These are phyloP conservation scores for Pimpla rufipes DNA, from an alignment of 2,888 invertebrate genomes.

Conservation along the genomic window DNA sequence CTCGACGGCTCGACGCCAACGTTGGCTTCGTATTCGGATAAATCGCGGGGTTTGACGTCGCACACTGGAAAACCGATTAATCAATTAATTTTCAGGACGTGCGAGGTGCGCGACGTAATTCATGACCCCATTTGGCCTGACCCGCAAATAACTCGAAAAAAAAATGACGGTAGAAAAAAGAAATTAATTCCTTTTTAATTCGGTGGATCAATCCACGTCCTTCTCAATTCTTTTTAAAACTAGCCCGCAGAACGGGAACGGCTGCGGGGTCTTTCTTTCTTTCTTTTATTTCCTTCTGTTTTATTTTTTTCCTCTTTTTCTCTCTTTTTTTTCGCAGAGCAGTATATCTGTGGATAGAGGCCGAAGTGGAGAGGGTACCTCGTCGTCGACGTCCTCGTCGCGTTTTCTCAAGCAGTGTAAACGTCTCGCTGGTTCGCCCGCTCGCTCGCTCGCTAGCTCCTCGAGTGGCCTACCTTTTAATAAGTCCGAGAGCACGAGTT, in stretches of 20 bases:
- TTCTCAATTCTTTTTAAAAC: slow-evolving; percentile 43
- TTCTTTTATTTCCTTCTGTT: neutral
- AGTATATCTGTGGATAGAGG: slow-evolving; percentile 20
- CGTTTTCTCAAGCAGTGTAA: slow-evolving; percentile 64
- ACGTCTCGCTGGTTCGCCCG: slow-evolving; percentile 56
- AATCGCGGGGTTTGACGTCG: slow-evolving; percentile 1
- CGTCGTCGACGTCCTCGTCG: slow-evolving; percentile 61
- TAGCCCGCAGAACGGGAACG: slow-evolving; percentile 10
- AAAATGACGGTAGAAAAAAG: neutral
- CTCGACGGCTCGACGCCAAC: slow-evolving; percentile 1
- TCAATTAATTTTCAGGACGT: slow-evolving; percentile 45
- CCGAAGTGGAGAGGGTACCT: slow-evolving; percentile 16
- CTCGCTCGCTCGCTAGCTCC: slow-evolving; percentile 21
- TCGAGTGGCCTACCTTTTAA: slow-evolving; percentile 60
- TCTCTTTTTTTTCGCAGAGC: slow-evolving; percentile 4
- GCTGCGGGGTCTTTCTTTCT: neutral
- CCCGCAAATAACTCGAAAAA: slow-evolving; percentile 38
- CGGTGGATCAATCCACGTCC: slow-evolving; percentile 46
- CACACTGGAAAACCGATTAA: slow-evolving; percentile 19
- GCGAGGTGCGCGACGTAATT: slow-evolving; percentile 1
- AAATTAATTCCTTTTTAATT: slow-evolving; percentile 46
- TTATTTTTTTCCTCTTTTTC: neutral
- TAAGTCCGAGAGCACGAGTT: slow-evolving; percentile 67
- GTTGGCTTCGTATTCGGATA: neutral
- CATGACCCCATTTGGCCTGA: slow-evolving; percentile 40